Evolutionary conservation across 2,888 invertebrate genomes (phyloP).

Genomic region (Eupithecia abbreviata): DNA sequence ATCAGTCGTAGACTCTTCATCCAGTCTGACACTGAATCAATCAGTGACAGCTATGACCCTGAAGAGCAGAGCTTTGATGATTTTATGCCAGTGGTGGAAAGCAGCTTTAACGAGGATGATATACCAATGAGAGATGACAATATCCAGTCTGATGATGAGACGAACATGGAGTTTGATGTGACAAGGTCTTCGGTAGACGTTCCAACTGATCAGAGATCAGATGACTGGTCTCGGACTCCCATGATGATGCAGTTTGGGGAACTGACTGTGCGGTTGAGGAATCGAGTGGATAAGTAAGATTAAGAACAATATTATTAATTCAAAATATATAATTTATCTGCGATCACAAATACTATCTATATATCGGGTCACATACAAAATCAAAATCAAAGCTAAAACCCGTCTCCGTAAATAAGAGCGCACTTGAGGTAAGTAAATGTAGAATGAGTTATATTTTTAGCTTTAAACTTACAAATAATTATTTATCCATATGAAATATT

Average conservation of each 20-base stretch:
- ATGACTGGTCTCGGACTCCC: background rate
- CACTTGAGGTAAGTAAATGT: no score
- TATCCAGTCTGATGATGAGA: slow-evolving; percentile 20
- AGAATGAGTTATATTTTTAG: no score
- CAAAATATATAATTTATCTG: background rate
- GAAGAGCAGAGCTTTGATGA: background rate
- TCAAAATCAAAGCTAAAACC: no score
- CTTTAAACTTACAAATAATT: no score
- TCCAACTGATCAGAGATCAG: slow-evolving; percentile 39
- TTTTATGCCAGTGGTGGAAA: background rate
- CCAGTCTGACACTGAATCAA: background rate
- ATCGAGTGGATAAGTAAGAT: slow-evolving; percentile 1
- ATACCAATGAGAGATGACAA: background rate
- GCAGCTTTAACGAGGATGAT: background rate
- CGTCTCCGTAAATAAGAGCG: no score
- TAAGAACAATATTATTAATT: background rate
- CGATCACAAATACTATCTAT: no score
- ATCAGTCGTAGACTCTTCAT: background rate
- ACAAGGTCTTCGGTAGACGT: slow-evolving; percentile 52
- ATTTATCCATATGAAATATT: no score
- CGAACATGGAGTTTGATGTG: slow-evolving; percentile 54
- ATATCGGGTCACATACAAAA: no score
- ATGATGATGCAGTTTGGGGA: slow-evolving; percentile 20
- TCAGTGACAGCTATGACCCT: background rate
- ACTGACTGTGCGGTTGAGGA: slow-evolving; percentile 11